These are phyloP conservation scores for Mimumesa dahlbomi DNA, from an alignment of 2,888 invertebrate genomes.

Conservation along the genomic window DNA sequence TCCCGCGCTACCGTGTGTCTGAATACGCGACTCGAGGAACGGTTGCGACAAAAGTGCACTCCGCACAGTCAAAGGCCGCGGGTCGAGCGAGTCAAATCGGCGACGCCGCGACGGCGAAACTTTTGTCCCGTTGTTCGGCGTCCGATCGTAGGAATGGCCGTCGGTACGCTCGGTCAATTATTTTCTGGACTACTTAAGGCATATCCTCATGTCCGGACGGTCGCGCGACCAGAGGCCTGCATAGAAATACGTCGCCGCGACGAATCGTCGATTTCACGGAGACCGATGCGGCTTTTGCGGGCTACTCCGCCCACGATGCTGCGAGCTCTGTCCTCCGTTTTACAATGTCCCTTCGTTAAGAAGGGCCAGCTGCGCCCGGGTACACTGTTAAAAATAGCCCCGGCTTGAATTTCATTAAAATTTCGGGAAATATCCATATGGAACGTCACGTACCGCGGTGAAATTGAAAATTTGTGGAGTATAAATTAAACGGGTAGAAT, in stretches of 20 bases:
- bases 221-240: slow-evolving; percentile 71
- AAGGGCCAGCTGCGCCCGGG: slow-evolving; percentile 60
- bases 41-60: slow-evolving; percentile 51
- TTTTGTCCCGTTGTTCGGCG: slow-evolving; percentile 44
- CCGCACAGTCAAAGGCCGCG: slow-evolving; percentile 43
- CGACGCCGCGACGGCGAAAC: slow-evolving; percentile 50
- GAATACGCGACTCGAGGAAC: slow-evolving; percentile 24
- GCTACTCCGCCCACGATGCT: slow-evolving; percentile 77
- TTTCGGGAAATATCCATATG: slow-evolving; percentile 2
- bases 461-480: no score
- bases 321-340: slow-evolving; percentile 63
- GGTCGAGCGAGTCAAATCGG: slow-evolving; percentile 73
- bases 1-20: slow-evolving; percentile 25
- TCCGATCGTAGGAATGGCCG: background rate
- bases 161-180: slow-evolving; percentile 57
- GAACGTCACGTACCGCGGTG: background rate
- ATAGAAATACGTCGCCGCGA: slow-evolving; percentile 76
- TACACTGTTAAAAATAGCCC: slow-evolving; percentile 47
- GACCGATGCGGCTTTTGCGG: slow-evolving; percentile 79
- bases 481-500: no score
- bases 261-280: slow-evolving; percentile 79
- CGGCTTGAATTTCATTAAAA: slow-evolving; percentile 60
- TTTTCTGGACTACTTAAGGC: slow-evolving; percentile 69
- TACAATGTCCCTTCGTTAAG: slow-evolving; percentile 79
- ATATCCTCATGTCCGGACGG: slow-evolving; percentile 65